A percentile compares a stretch with the other conserved stretches of the same genome.
Evolutionary conservation across 2,797 vertebrate genomes (phyloP).

Genomic region (Florisuga fusca): DNA sequence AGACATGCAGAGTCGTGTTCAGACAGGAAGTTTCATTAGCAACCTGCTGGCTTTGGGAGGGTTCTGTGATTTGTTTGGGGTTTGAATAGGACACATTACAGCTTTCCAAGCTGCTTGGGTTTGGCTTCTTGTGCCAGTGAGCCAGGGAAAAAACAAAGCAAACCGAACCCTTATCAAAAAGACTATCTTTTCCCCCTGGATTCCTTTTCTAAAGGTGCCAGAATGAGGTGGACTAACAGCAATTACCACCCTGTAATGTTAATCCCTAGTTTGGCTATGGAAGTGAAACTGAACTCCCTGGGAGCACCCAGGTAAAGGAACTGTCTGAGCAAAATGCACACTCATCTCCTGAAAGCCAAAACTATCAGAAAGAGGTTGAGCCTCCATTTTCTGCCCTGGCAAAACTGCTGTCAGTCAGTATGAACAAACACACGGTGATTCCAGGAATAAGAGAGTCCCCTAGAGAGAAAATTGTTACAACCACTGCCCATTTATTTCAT

Average conservation of each 20-base stretch:
- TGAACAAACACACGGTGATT: neutral
- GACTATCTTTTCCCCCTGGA: neutral
- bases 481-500: neutral
- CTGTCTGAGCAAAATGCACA: neutral
- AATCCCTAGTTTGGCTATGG: neutral
- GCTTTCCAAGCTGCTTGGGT: slow-evolving; percentile 59
- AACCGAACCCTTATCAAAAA: neutral
- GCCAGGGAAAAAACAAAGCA: neutral
- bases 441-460: neutral
- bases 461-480: neutral
- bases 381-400: neutral
- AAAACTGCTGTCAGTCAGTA: neutral
- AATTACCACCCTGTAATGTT: neutral
- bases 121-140: slow-evolving; percentile 3
- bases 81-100: neutral
- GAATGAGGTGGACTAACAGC: neutral
- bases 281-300: neutral
- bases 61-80: neutral
- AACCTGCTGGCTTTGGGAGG: slow-evolving; percentile 9
- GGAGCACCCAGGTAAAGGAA: neutral
- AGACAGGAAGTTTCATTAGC: slow-evolving; percentile 10
- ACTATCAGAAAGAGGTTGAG: neutral
- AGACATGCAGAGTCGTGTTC: neutral
- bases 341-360: neutral
- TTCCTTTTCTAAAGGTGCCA: neutral